These are phyloP conservation scores for Drosophila arawakana DNA, from an alignment of 1,140 invertebrate species.

Conservation along the genomic window DNA sequence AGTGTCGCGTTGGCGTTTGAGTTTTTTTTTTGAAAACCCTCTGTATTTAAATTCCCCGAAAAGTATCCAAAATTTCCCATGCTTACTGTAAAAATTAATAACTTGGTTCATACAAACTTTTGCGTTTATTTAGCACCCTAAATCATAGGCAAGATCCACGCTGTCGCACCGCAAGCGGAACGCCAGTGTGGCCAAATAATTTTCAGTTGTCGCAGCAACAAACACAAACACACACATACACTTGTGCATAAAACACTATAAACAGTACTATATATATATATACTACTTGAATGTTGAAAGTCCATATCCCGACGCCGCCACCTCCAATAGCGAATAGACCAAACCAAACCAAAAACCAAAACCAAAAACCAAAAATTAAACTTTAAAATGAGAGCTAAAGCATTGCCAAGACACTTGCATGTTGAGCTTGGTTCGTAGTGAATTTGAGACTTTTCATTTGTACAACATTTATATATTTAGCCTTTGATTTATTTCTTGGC, in stretches of 20 bases:
- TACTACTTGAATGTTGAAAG: slow-evolving; percentile 31
- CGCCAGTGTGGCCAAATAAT: slow-evolving; percentile 38
- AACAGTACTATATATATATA: slow-evolving; percentile 7
- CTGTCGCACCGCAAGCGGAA: slow-evolving; percentile 45
- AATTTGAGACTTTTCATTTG: slow-evolving; percentile 47
- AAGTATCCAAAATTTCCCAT: neutral
- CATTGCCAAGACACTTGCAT: slow-evolving; percentile 38
- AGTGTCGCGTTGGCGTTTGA: slow-evolving; percentile 23
- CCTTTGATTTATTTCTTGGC: slow-evolving; percentile 37
- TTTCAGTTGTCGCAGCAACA: slow-evolving; percentile 52
- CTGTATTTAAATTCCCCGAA: neutral
- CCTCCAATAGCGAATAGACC: slow-evolving; percentile 46
- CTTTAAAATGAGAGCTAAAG: slow-evolving; percentile 3
- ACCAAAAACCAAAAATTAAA: slow-evolving; percentile 23
- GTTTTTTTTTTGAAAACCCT: slow-evolving; percentile 1
- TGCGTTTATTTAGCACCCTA: slow-evolving; percentile 80
- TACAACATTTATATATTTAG: slow-evolving; percentile 18
- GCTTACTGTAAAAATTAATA: slow-evolving; percentile 20
- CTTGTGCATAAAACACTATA: slow-evolving; percentile 19
- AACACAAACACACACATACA: slow-evolving; percentile 25
- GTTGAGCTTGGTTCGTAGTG: slow-evolving; percentile 38
- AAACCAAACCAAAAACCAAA: slow-evolving; percentile 32
- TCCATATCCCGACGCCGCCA: slow-evolving; percentile 57
- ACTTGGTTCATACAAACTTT: slow-evolving; percentile 83
- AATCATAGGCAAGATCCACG: slow-evolving; percentile 57